phyloP scores from a whole-genome alignment of 2,888 invertebrate species.

The Timandra comae region DNA sequence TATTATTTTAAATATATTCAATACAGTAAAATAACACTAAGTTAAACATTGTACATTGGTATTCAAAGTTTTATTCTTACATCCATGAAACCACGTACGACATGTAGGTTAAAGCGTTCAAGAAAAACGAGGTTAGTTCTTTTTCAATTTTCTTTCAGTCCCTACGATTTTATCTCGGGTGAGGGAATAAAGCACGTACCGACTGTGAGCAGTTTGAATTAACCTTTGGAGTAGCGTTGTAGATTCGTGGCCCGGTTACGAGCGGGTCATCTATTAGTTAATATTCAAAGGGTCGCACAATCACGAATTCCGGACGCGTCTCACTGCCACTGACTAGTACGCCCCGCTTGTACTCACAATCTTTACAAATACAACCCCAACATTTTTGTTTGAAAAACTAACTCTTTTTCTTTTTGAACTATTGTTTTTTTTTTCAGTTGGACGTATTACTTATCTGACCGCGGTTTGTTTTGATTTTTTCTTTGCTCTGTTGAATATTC shows the following conservation, averaged over 20 bases:
- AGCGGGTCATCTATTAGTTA: slow-evolving; percentile 67
- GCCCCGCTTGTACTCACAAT: slow-evolving; percentile 18
- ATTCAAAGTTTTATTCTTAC: too few relatives aligned
- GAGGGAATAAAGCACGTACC: slow-evolving; percentile 38
- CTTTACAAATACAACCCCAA: slow-evolving; percentile 38
- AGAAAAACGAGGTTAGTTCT: slow-evolving; percentile 19
- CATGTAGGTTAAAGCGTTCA: slow-evolving; percentile 19
- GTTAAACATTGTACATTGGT: too few relatives aligned
- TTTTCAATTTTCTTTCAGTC: slow-evolving; percentile 31
- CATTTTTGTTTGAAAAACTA: slow-evolving; percentile 44
- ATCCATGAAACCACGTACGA: slow-evolving; percentile 1
- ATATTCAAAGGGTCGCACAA: slow-evolving; percentile 70
- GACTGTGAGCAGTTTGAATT: slow-evolving; percentile 50
- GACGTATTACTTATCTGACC: too few relatives aligned
- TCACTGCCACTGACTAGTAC: slow-evolving; percentile 35
- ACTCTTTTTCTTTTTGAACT: slow-evolving; percentile 23
- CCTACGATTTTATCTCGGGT: slow-evolving; percentile 29
- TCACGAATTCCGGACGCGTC: slow-evolving; percentile 65
- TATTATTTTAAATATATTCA: too few relatives aligned
- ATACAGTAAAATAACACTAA: too few relatives aligned
- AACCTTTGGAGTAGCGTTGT: slow-evolving; percentile 52
- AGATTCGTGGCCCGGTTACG: slow-evolving; percentile 56
- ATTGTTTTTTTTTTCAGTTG: too few relatives aligned
- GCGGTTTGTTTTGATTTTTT: too few relatives aligned
- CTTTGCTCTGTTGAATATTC: too few relatives aligned